Conservation (phyloP, 2,113 vertebrate genomes). For the Passer domesticus region DNA sequence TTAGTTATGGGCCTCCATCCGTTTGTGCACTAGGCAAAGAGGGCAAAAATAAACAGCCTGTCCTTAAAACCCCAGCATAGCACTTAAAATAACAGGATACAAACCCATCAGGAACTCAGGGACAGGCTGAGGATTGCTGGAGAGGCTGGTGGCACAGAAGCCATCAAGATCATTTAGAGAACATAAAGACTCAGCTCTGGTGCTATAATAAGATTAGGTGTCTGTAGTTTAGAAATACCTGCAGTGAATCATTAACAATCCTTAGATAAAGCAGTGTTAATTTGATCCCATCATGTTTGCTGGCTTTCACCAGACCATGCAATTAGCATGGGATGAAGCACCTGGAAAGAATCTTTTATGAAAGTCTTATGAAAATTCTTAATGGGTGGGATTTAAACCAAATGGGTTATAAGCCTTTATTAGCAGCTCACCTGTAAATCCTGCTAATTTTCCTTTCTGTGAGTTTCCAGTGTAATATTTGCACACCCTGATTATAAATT, state of each 20-base stretch:
- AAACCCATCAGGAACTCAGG: not conserved
- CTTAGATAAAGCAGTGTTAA: not conserved
- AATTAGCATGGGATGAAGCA: not conserved
- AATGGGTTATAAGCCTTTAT: not conserved
- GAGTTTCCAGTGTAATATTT: conserved; percentile 24
- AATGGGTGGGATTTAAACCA: conserved; percentile 14
- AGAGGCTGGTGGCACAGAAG: not conserved
- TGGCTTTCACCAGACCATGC: not conserved
- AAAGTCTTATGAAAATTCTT: not conserved
- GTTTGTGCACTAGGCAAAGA: not conserved
- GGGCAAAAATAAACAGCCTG: not conserved
- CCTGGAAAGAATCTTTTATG: not conserved
- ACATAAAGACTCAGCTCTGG: not conserved
- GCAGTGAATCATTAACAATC: not conserved
- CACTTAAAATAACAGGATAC: not conserved
- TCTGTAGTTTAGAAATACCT: not conserved
- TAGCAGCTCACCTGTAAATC: conserved; percentile 32
- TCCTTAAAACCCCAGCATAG: not conserved
- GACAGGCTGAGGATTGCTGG: not conserved
- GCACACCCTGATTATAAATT: conserved; percentile 57
- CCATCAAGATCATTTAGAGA: not conserved
- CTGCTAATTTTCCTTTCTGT: not conserved
- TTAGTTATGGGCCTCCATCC: not conserved
- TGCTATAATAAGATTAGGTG: not conserved
- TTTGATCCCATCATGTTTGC: not conserved